phyloP scores from a whole-genome alignment of 1,140 invertebrate species.

The Platorchestia sp. region DNA sequence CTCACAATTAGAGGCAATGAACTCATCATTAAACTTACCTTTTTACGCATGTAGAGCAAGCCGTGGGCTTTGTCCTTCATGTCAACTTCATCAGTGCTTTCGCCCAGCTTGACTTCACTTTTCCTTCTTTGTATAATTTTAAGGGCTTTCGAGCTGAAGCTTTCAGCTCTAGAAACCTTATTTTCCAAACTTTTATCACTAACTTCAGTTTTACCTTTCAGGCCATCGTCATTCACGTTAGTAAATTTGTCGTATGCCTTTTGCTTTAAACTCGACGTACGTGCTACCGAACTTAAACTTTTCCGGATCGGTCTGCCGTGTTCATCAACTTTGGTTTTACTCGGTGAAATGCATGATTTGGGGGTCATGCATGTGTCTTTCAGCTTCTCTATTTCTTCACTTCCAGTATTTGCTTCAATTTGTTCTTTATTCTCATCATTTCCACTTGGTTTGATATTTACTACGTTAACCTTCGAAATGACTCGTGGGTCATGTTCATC shows the following conservation, averaged over 20 bases:
- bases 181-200: not conserved
- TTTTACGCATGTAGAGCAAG: slow-evolving; percentile 29
- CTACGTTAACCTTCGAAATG: not conserved
- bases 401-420: not conserved
- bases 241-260: slow-evolving; percentile 17
- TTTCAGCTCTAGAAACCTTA: not conserved
- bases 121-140: slow-evolving; percentile 2
- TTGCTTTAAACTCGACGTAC: slow-evolving; percentile 24
- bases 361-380: not conserved
- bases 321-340: slow-evolving; percentile 8
- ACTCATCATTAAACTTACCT: not conserved
- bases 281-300: not conserved
- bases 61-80: slow-evolving; percentile 21
- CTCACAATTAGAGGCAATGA: not conserved
- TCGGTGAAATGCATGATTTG: not conserved
- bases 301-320: not conserved
- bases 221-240: not conserved
- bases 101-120: not conserved
- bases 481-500: not conserved
- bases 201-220: not conserved
- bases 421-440: not conserved
- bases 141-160: not conserved
- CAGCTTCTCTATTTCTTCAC: not conserved
- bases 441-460: not conserved
- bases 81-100: not conserved